Percentiles rank a stretch among this genome's conserved stretches.
These are phyloP conservation scores for Limnothrissa miodon DNA, from an alignment of 2,113 vertebrate genomes.

Conservation along the genomic window DNA sequence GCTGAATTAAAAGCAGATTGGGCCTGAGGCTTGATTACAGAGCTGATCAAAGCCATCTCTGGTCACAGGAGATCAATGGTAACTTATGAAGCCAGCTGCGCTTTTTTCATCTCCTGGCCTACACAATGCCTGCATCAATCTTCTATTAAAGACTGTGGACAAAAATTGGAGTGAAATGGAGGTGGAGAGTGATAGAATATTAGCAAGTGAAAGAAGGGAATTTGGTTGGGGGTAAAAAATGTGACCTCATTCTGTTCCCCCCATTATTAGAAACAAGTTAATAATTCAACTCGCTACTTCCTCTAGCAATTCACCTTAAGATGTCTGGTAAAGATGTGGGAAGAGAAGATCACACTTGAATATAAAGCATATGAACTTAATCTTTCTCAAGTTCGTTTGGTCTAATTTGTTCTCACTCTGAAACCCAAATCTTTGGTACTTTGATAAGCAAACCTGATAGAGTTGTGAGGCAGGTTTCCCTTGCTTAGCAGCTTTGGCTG, in stretches of 20 bases:
- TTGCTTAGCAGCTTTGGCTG: not conserved
- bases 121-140: not conserved
- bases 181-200: not conserved
- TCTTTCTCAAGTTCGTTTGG: not conserved
- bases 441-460: not conserved
- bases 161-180: not conserved
- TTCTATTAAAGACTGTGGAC: not conserved
- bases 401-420: conserved; percentile 1
- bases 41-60: conserved; percentile 37
- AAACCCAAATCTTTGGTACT: not conserved
- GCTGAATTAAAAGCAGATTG: not conserved
- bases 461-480: not conserved
- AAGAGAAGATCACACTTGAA: not conserved
- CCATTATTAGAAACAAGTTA: conserved; percentile 34
- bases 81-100: conserved; percentile 18
- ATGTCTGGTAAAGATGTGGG: not conserved
- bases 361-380: not conserved
- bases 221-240: not conserved
- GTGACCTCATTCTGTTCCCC: conserved; percentile 11
- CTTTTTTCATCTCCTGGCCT: not conserved
- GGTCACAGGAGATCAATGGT: conserved; percentile 44
- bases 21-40: conserved; percentile 26
- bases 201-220: not conserved
- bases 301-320: conserved; percentile 3
- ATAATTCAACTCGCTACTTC: conserved; percentile 36